Evolutionary conservation across 1,140 invertebrate genomes (phyloP).

Genomic region (Zelostemma sp.): DNA sequence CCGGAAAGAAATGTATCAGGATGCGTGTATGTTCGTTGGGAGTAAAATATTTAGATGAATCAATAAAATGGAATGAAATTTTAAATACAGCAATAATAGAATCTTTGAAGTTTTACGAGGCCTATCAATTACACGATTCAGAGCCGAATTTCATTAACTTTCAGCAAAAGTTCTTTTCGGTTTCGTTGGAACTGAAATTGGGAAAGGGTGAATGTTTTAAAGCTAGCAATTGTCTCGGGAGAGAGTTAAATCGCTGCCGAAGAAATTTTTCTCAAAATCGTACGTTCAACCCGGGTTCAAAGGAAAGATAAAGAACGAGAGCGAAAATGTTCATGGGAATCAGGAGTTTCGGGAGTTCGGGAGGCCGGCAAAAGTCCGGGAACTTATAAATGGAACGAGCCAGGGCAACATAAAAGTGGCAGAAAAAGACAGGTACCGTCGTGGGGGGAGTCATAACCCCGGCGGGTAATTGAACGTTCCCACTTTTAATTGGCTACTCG

Average conservation of each 20-base stretch:
- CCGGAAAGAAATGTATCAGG: too few relatives aligned
- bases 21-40: too few relatives aligned
- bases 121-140: too few relatives aligned
- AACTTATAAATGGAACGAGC: conserved; percentile 44
- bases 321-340: conserved; percentile 38
- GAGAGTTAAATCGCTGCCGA: too few relatives aligned
- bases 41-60: too few relatives aligned
- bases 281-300: conserved; percentile 12
- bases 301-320: conserved; percentile 12
- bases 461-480: conserved; percentile 66
- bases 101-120: not conserved
- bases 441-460: conserved; percentile 59
- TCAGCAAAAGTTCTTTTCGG: too few relatives aligned
- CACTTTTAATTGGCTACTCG: conserved; percentile 67
- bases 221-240: too few relatives aligned
- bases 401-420: conserved; percentile 45
- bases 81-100: too few relatives aligned
- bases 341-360: conserved; percentile 26
- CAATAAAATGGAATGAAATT: too few relatives aligned
- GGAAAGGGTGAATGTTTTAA: too few relatives aligned
- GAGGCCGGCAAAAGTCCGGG: conserved; percentile 33
- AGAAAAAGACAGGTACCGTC: conserved; percentile 43
- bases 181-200: too few relatives aligned
- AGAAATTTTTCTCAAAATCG: not conserved
- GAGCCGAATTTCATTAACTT: too few relatives aligned